These are phyloP conservation scores for Gallinago undulata DNA, from an alignment of 2,113 vertebrate genomes.

Conservation along the genomic window DNA sequence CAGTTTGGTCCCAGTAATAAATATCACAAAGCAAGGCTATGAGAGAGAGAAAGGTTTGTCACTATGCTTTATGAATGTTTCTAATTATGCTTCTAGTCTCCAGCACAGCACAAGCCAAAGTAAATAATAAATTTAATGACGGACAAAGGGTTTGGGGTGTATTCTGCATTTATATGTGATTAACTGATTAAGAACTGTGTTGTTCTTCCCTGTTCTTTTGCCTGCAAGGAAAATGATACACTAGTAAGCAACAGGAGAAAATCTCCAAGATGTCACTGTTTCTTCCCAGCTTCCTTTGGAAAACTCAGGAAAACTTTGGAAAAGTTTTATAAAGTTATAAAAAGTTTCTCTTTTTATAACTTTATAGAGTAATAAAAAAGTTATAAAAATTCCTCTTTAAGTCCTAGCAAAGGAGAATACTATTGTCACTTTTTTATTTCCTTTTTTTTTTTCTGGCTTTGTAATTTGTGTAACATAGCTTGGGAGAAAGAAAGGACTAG, in stretches of 20 bases:
- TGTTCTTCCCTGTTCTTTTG: neutral
- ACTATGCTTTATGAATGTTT: neutral
- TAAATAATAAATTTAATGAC: neutral
- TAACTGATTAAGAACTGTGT: neutral
- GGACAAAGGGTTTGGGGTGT: neutral
- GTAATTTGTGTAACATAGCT: neutral
- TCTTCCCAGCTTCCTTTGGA: neutral
- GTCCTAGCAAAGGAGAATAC: neutral
- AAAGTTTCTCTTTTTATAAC: no score
- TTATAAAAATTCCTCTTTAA: neutral
- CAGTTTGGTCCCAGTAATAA: neutral
- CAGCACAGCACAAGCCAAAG: neutral
- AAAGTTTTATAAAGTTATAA: neutral
- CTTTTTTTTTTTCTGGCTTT: neutral
- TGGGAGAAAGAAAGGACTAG: neutral
- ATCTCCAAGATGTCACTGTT: neutral
- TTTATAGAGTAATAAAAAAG: no score
- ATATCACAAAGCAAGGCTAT: neutral
- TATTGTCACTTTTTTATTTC: neutral
- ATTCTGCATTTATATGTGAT: neutral
- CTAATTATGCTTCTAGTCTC: neutral
- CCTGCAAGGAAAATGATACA: neutral
- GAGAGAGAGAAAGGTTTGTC: neutral
- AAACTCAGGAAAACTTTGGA: neutral
- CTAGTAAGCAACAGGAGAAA: neutral